Evolutionary conservation across 2,888 invertebrate genomes (phyloP).

Genomic region (Brachycybe producta): DNA sequence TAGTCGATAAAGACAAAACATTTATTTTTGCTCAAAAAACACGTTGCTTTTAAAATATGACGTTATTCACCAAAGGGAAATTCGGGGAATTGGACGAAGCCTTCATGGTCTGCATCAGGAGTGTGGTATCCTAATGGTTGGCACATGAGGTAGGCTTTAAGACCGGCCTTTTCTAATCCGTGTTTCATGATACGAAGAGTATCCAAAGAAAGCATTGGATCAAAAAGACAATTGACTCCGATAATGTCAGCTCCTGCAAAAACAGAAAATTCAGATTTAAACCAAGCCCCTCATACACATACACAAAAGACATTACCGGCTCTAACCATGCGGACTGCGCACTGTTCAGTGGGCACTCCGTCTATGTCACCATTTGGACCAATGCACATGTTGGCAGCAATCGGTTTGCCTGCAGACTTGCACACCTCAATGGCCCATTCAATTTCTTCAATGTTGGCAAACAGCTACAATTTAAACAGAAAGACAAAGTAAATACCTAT

Average conservation of each 20-base stretch:
- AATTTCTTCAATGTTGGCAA: conserved; percentile 35
- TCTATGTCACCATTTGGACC: conserved; percentile 35
- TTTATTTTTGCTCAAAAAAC: too few relatives aligned
- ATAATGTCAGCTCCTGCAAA: conserved; percentile 31
- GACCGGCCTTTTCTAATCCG: conserved; percentile 29
- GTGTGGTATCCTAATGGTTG: conserved; percentile 32
- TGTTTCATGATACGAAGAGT: conserved; percentile 31
- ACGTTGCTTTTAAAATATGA: too few relatives aligned
- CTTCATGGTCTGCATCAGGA: conserved; percentile 33
- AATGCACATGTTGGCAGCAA: conserved; percentile 36
- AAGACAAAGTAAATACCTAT: too few relatives aligned
- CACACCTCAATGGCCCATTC: conserved; percentile 35
- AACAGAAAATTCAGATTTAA: background rate
- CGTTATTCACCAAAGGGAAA: conserved; percentile 35
- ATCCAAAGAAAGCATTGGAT: conserved; percentile 29
- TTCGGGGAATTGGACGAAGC: conserved; percentile 36
- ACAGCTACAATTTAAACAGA: conserved; percentile 29
- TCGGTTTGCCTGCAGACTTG: conserved; percentile 28
- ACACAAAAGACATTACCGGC: conserved; percentile 26
- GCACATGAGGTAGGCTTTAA: conserved; percentile 30
- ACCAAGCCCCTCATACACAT: too few relatives aligned
- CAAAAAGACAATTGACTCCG: conserved; percentile 36
- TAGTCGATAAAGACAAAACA: background rate
- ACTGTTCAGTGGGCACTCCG: conserved; percentile 30
- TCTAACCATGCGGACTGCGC: conserved; percentile 34